Percentiles rank a stretch among this genome's conserved stretches.
Conservation (phyloP, 2,797 vertebrate species). For the Rachycentron canadum region DNA sequence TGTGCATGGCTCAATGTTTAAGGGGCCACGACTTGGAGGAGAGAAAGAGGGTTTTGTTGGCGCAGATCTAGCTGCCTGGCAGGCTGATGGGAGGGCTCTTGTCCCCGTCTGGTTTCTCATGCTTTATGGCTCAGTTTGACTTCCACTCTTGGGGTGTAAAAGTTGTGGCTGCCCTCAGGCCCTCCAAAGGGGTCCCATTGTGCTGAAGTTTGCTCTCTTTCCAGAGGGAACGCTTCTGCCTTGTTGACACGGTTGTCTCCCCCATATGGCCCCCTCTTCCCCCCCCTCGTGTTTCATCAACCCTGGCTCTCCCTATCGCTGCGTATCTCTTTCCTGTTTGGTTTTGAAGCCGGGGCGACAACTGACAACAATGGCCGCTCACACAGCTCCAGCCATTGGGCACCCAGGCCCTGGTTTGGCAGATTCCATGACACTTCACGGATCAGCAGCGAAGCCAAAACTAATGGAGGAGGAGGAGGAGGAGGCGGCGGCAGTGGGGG, state of each 20-base stretch:
- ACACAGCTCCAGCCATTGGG: conserved; percentile 40
- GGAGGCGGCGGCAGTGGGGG: conserved; percentile 12
- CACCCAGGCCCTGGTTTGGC: conserved; percentile 69
- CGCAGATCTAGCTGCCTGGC: conserved; percentile 70
- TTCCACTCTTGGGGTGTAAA: conserved; percentile 78
- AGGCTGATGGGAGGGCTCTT: conserved; percentile 72
- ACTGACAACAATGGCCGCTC: conserved; percentile 61
- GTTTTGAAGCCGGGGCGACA: conserved; percentile 28
- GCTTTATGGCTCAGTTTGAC: conserved; percentile 81
- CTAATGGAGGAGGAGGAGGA: conserved; percentile 23
- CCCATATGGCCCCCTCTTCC: conserved; percentile 55
- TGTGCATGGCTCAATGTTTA: conserved; percentile 68
- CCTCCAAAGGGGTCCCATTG: conserved; percentile 75
- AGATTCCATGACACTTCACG: conserved; percentile 75
- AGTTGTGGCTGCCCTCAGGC: conserved; percentile 67
- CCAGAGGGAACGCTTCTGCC: conserved; percentile 72
- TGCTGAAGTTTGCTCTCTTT: conserved; percentile 81
- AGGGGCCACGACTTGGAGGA: conserved; percentile 66
- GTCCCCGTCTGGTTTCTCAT: conserved; percentile 57
- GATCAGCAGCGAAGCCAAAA: conserved; percentile 73
- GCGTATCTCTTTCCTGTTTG: conserved; percentile 18
- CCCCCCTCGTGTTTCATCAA: conserved; percentile 25
- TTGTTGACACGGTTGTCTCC: conserved; percentile 78
- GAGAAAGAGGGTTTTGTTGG: conserved; percentile 84
- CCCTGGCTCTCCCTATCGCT: not conserved